Percentiles rank a stretch among this genome's conserved stretches.
Evolutionary conservation across 2,888 invertebrate genomes (phyloP).

Genomic region (Calliscelio sp.): DNA sequence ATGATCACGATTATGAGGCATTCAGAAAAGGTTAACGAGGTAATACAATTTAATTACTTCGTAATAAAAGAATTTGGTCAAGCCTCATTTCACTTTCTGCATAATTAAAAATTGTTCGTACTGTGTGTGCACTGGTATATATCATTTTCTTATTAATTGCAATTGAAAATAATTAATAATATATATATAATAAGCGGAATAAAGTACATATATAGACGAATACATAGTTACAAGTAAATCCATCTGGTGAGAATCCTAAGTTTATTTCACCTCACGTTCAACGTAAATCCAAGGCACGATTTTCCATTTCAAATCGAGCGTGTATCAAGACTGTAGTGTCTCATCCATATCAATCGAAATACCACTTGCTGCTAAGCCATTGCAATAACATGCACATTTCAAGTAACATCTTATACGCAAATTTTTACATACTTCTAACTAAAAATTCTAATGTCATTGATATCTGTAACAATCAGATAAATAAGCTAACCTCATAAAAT

Average conservation of each 20-base stretch:
- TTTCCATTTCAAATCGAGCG: constrained; percentile 85
- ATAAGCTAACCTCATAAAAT: too few species aligned
- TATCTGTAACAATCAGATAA: neutral
- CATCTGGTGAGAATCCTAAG: constrained; percentile 64
- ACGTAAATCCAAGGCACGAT: constrained; percentile 84
- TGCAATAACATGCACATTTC: constrained; percentile 66
- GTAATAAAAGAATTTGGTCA: constrained; percentile 35
- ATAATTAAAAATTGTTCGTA: constrained; percentile 36
- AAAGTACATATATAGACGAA: constrained; percentile 23
- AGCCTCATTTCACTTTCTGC: constrained; percentile 22
- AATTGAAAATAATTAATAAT: constrained; percentile 39
- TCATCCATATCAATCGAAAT: constrained; percentile 84
- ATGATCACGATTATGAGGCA: neutral
- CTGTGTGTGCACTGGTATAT: neutral
- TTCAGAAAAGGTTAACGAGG: constrained; percentile 32
- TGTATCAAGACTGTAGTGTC: constrained; percentile 83
- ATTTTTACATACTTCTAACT: constrained; percentile 7
- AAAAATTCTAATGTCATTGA: neutral
- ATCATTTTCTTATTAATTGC: constrained; percentile 32
- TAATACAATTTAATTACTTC: constrained; percentile 39
- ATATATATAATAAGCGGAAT: neutral
- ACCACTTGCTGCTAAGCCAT: constrained; percentile 69
- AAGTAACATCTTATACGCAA: constrained; percentile 44
- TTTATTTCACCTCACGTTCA: constrained; percentile 84
- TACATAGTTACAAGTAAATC: constrained; percentile 53